Evolutionary conservation across 2,888 invertebrate genomes (phyloP), one percentile per base, ranked within the genome.

Genomic region (Drosophila basisetae): DNA sequence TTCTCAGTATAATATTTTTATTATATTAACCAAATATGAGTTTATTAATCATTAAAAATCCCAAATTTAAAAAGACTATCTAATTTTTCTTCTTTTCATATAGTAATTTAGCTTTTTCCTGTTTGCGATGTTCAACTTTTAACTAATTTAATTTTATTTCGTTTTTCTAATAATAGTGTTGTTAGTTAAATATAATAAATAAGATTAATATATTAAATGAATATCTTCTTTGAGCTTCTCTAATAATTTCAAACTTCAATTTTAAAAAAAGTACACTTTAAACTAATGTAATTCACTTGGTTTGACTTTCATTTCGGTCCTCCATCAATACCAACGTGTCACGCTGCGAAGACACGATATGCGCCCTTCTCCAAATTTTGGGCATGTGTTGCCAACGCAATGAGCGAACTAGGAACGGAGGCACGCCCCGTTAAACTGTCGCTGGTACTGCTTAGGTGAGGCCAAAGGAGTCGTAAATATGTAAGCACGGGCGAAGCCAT

Each of bases 381-480:
- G 37, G 25, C 49, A 68, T 56, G 33, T 52, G 66, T 35, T 49
- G 54, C 49, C 16, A 22, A 49, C 49, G 58, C 31, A 43, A 43
- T 30, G 11, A 31, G 18, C 22, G 7, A 43, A 31, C 25, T 30
- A 22, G 18, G 6, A 56, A 4, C 22, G 31, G 22, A 31, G 41
- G 16, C 30, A 41, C 30, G 30, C 58, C 41, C 16, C 22, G 30
- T 56, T 56, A 22, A 58, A 30, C 39, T 16, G 41, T 13, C 30
- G n/a, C 31, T 31, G 10, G 30, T 18, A 43, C 43, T 43, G 22
- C 43, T 11, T 22, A 16, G 41, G 41, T 62, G 22, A 25, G 49
- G 10, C 55, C 35, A 33, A 49, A 31, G n/a, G 30, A 50, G 18
- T 37, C 50, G 33, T 53, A 68, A 68, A 67, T 56, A 52, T 43